Evolutionary conservation across 2,797 vertebrate species (phyloP), one percentile per base, ranked within the genome.

Genomic region (Pempheris klunzingeri): DNA sequence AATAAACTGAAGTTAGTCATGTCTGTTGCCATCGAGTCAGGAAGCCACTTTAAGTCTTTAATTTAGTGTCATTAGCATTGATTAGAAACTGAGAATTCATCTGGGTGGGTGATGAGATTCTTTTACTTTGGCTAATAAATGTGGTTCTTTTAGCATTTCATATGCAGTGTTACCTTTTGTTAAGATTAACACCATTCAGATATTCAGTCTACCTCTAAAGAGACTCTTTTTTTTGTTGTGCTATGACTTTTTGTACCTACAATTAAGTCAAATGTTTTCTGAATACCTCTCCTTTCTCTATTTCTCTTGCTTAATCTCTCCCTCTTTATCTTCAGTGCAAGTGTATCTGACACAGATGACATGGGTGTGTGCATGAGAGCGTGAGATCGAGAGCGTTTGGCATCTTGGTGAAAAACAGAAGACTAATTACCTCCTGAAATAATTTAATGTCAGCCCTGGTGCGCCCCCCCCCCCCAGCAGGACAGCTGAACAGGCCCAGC

Each of bases 401-500:
- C 87, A 88, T 92, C 85, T 85, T 82, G 69, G 73, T 73, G 90
- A 93, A 96, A 92, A 90, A 90, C 85, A 91, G 87, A 89, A 91
- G 90, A 91, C 90, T 93, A 93, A 95, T 95, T 95, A 94, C 88
- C 92, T 92, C 83, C 84, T 85, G 90, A 93, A 94, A 94, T 93
- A 93, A 94, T 93, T 92, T 90, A 90, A 91, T 91, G 91, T 93
- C 92, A 92, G 82, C 74, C 94, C 93, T 93, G 94, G 93, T 94
- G 95, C 93, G 86, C 93, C 90, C 88, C 93, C 90, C 93, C 90
- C 87, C 93, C 93, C 92, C 94, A 92, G 93, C 94, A 95, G 94
- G 95, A 96, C 94, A 94, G 55, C 93, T 91, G 90, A 96, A 95
- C 94, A 95, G 93, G 92, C 92, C 92, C 94, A 87, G 92, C 90